Base-by-base conservation (phyloP, 1,140 invertebrate species). In the Eupeodes corollae region DNA sequence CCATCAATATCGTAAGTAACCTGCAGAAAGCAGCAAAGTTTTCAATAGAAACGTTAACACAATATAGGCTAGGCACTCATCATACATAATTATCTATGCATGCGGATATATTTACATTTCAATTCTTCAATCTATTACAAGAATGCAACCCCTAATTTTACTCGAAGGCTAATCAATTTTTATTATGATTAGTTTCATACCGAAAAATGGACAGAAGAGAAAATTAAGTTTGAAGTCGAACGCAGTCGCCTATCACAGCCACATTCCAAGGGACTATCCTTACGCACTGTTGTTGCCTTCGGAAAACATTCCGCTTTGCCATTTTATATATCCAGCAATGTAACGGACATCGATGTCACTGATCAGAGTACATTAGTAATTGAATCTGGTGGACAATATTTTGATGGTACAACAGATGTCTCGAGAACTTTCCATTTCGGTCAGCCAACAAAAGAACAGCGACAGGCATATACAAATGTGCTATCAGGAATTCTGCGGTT, bases 361-460 rank as follows among this genome's bases (percentile, higher is more conserved):
- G 78, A 74, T 26, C 75, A 80, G 50, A 80, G 78, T 31, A 79
- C 81, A 0, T 55, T 85, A 21, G 74, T 85, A 3, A 75, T 86
- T 38, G 81, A 83, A 53, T 84, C 83, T 1, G 83, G 83, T 14
- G 82, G 82, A 30, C 83, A 86, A 61, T 86, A 85, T 63, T 70
- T 76, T 50, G 89, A 94, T 72, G 92, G 93, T 33, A 96, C 92
- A 1, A 97, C 92, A 1, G 89, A 95, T 60, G 83, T 96, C 0
- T 92, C 93, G 0, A 74, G 94, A 48, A 98, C 93, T 0, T 70
- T 96, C 8, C 90, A 94, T 68, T 88, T 88, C 60, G 91, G 91
- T 1, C 71, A 70, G 13, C 89, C 91, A 1, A 82, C 83, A 0
- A 61, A 72, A 1, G 77, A 85, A 40, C 81, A 93, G 66, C 81